phyloP scores from a whole-genome alignment of 2,113 vertebrate genomes.

The Rhinolophus sinicus region DNA sequence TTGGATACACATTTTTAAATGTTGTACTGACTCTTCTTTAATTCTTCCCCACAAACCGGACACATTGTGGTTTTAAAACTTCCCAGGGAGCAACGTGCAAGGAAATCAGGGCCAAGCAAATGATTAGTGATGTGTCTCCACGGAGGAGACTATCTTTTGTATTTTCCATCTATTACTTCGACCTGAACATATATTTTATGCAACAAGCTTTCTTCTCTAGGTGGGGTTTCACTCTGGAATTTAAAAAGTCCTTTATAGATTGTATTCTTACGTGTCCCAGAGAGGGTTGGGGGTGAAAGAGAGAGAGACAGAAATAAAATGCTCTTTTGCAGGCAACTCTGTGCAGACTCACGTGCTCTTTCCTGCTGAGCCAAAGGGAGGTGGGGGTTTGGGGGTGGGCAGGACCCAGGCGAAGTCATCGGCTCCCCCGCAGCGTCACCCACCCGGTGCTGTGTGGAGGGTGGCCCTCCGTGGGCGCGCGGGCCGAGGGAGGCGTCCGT shows the following conservation, averaged over 20 bases:
- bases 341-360: not conserved
- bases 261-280: not conserved
- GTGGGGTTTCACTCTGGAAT: not conserved
- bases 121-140: not conserved
- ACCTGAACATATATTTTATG: not conserved
- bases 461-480: not conserved
- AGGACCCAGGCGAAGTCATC: not conserved
- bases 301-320: not conserved
- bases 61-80: not conserved
- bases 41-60: not conserved
- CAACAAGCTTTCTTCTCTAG: not conserved
- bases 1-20: not conserved
- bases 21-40: not conserved
- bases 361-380: no score
- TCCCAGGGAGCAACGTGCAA: not conserved
- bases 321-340: no score
- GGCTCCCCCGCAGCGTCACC: no score
- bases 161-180: not conserved
- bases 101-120: not conserved
- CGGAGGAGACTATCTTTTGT: accelerated
- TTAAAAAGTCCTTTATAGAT: no score
- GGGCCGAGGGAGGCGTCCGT: accelerated
- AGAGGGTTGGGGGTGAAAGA: not conserved
- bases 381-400: not conserved
- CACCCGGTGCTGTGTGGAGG: not conserved